These are phyloP conservation scores for Corvus moneduloides DNA, from an alignment of 2,113 vertebrate genomes.

Conservation along the genomic window DNA sequence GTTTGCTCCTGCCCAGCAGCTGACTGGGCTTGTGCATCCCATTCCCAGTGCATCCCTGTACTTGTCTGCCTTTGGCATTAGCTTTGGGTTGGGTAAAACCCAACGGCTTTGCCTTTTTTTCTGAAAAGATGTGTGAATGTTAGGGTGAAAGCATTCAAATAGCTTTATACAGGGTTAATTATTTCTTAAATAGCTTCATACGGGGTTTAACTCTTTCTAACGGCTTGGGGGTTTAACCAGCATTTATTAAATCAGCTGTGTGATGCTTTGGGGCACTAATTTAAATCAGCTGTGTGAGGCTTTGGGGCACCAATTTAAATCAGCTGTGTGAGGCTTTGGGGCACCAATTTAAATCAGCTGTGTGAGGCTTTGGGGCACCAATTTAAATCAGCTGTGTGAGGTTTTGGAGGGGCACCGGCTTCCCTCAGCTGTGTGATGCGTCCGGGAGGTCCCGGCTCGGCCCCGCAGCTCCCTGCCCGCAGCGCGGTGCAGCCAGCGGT, in stretches of 20 bases:
- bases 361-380: neutral
- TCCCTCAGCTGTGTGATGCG: neutral
- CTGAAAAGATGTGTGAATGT: rapidly evolving
- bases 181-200: neutral
- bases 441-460: too few relatives aligned
- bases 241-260: neutral
- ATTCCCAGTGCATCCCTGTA: rapidly evolving
- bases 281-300: too few relatives aligned
- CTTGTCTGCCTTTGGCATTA: too few relatives aligned
- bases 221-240: neutral
- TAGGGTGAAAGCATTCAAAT: rapidly evolving
- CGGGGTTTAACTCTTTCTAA: rapidly evolving
- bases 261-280: neutral
- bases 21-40: neutral
- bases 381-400: neutral
- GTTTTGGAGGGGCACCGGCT: neutral
- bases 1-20: neutral
- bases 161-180: neutral
- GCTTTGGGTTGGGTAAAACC: rapidly evolving
- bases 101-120: neutral
- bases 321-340: neutral
- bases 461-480: neutral
- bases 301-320: neutral
- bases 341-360: too few relatives aligned
- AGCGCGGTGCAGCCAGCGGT: neutral